A percentile compares a stretch with the other conserved stretches of the same genome.
Evolutionary conservation across 2,797 vertebrate genomes (phyloP).

Genomic region (Girardinus metallicus): DNA sequence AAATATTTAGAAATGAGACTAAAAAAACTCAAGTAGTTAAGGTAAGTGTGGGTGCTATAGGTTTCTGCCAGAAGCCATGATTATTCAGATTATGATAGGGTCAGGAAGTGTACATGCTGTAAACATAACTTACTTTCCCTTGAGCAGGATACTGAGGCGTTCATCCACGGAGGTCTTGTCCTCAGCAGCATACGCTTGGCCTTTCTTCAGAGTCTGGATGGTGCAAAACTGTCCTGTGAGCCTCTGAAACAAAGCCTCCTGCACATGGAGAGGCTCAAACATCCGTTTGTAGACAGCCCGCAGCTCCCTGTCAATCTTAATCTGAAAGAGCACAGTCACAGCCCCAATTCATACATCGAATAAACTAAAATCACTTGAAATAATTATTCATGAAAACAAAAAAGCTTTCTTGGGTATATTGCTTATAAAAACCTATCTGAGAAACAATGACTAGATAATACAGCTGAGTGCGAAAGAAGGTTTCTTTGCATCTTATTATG

Average conservation of each 20-base stretch:
- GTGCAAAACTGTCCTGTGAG: constrained; percentile 97
- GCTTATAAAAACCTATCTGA: not conserved
- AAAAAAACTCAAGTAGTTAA: not conserved
- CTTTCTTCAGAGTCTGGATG: constrained; percentile 90
- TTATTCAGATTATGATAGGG: not conserved
- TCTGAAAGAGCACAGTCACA: constrained; percentile 76
- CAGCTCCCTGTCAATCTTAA: constrained; percentile 95
- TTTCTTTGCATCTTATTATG: not conserved
- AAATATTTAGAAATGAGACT: not conserved
- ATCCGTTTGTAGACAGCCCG: constrained; percentile 90
- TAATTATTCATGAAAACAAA: not conserved
- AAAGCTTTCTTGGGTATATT: not conserved
- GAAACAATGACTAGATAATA: not conserved
- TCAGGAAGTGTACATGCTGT: not conserved
- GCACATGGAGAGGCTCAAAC: constrained; percentile 95
- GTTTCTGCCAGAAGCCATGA: not conserved
- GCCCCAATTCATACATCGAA: not conserved
- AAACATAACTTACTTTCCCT: constrained; percentile 90
- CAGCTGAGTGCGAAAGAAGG: not conserved
- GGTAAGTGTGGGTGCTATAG: too few species aligned
- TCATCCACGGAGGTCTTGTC: constrained; percentile 98
- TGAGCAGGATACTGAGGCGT: constrained; percentile 94
- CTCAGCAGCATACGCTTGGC: constrained; percentile 92
- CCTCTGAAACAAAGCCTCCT: constrained; percentile 91
- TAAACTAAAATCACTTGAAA: not conserved